These are phyloP conservation scores for Dipodomys ordii DNA, from an alignment of 2,113 vertebrate species.

Conservation along the genomic window DNA sequence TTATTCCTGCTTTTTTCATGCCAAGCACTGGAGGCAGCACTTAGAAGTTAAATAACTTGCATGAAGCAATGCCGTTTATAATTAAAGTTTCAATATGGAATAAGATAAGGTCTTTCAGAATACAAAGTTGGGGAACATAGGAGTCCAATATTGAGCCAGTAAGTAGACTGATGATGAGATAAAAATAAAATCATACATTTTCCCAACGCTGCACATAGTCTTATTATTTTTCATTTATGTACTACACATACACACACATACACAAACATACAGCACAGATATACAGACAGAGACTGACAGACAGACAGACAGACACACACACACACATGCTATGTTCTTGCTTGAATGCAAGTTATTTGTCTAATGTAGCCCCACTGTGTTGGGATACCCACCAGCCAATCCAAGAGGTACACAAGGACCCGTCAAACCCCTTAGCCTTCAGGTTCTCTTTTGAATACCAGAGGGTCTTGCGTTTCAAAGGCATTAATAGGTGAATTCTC, in stretches of 20 bases:
- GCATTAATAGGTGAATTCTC: not conserved
- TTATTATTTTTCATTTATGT: not conserved
- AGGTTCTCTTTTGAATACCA: no score
- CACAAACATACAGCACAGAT: no score
- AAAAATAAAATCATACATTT: not conserved
- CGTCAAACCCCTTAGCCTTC: no score
- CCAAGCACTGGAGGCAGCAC: not conserved
- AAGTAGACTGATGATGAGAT: not conserved
- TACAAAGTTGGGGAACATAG: not conserved
- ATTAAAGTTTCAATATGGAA: not conserved
- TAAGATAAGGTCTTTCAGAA: not conserved
- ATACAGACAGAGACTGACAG: no score
- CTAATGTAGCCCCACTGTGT: rapidly evolving
- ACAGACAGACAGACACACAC: not conserved
- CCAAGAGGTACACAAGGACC: not conserved
- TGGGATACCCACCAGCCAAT: not conserved
- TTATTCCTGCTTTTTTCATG: not conserved
- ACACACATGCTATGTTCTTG: not conserved
- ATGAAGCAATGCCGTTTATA: not conserved
- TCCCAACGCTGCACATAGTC: not conserved
- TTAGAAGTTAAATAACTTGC: not conserved
- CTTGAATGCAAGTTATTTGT: not conserved
- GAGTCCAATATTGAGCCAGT: not conserved
- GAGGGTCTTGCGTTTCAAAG: not conserved
- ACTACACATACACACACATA: not conserved